Evolutionary conservation across 2,113 vertebrate genomes (phyloP).

Genomic region (Lycocorax pyrrhopterus): DNA sequence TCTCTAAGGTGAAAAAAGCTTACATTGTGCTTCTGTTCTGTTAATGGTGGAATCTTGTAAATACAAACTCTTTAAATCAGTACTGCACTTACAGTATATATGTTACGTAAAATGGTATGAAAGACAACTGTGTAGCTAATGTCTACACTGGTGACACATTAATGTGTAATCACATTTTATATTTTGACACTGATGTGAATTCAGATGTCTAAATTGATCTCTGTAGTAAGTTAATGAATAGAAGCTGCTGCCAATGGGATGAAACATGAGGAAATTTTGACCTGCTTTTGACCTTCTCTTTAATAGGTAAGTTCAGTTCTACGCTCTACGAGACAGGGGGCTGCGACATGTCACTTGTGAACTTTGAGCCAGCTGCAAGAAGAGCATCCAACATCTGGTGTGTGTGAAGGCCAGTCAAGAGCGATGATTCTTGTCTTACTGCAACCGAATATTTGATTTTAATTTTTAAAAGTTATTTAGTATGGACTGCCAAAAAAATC

Average conservation of each 20-base stretch:
- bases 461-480: background rate
- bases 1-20: background rate
- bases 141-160: background rate
- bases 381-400: constrained; percentile 97
- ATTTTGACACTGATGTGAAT: background rate
- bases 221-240: background rate
- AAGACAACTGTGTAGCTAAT: background rate
- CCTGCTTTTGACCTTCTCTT: constrained; percentile 57
- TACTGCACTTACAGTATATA: background rate
- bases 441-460: background rate
- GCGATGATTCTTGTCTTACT: constrained; percentile 30
- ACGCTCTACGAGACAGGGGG: constrained; percentile 92
- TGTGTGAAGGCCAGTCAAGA: constrained; percentile 69
- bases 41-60: background rate
- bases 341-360: constrained; percentile 96
- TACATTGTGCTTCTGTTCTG: background rate
- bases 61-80: background rate
- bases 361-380: constrained; percentile 95
- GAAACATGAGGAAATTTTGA: background rate
- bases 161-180: background rate
- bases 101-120: background rate
- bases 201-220: background rate
- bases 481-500: background rate
- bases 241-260: background rate
- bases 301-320: constrained; percentile 91